These are phyloP conservation scores for Brachycybe producta DNA, from an alignment of 2,888 invertebrate genomes.

Conservation along the genomic window DNA sequence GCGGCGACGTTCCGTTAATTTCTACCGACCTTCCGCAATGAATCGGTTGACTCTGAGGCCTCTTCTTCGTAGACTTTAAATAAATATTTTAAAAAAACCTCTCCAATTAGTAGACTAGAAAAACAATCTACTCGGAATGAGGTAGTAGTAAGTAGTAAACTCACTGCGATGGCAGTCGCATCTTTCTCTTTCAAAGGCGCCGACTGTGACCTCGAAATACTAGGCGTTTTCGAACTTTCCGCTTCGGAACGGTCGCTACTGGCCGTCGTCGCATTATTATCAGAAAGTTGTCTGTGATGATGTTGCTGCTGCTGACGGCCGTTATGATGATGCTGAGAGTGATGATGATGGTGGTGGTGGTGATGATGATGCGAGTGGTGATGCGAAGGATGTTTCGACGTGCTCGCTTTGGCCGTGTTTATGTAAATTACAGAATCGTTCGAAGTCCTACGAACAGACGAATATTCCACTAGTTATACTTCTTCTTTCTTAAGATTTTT, in stretches of 20 bases:
- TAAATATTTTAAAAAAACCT: neutral
- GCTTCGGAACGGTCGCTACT: too few relatives aligned
- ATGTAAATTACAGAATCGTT: conserved; percentile 13
- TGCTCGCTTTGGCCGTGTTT: neutral
- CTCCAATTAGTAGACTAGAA: neutral
- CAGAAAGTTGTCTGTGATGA: too few relatives aligned
- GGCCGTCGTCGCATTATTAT: neutral
- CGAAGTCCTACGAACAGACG: conserved; percentile 4
- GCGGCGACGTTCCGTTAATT: conserved; percentile 5
- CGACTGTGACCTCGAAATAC: conserved; percentile 19
- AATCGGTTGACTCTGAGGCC: conserved; percentile 16
- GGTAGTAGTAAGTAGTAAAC: neutral
- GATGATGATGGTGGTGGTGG: too few relatives aligned
- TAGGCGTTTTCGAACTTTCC: too few relatives aligned
- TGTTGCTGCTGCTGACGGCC: too few relatives aligned
- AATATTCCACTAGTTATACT: too few relatives aligned
- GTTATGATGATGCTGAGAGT: too few relatives aligned
- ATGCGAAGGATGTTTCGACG: too few relatives aligned
- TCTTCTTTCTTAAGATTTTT: too few relatives aligned
- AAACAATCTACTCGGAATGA: neutral
- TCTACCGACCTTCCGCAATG: conserved; percentile 4
- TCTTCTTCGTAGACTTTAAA: conserved; percentile 13
- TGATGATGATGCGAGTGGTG: too few relatives aligned
- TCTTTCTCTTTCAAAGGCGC: conserved; percentile 19
- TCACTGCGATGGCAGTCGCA: neutral